These are phyloP conservation scores for Parochlus steinenii DNA, from an alignment of 2,888 invertebrate genomes.

Conservation along the genomic window DNA sequence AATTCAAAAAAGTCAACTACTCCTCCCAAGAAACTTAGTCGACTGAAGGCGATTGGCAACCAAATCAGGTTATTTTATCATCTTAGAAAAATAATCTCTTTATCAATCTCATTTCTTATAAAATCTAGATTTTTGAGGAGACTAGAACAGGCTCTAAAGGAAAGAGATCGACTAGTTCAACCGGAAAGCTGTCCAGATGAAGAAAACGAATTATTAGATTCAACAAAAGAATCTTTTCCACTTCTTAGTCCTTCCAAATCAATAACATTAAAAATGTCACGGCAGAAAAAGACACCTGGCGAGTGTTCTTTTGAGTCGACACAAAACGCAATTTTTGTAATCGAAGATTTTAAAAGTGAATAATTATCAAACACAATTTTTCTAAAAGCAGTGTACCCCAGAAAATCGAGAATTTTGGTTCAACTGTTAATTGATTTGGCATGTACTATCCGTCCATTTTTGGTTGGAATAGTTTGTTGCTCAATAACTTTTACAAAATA, in stretches of 20 bases:
- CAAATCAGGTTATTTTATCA: slow-evolving; percentile 45
- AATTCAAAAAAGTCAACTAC: slow-evolving; percentile 30
- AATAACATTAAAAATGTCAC: slow-evolving; percentile 2
- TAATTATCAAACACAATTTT: too few species aligned
- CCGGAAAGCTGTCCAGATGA: slow-evolving; percentile 35
- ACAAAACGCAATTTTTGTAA: too few species aligned
- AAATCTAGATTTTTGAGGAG: slow-evolving; percentile 46
- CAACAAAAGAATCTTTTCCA: slow-evolving; percentile 48
- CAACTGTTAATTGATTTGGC: too few species aligned
- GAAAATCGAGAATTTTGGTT: too few species aligned
- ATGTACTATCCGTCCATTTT: too few species aligned
- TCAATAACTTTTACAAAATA: too few species aligned
- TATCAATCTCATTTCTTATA: slow-evolving; percentile 14
- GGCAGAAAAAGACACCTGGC: not conserved
- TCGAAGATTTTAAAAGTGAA: too few species aligned
- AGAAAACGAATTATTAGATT: slow-evolving; percentile 39
- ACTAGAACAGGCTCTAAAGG: slow-evolving; percentile 51
- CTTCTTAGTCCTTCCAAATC: slow-evolving; percentile 20
- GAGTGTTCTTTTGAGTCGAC: slow-evolving; percentile 2
- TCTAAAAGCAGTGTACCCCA: too few species aligned
- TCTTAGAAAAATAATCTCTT: slow-evolving; percentile 10
- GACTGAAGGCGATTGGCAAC: slow-evolving; percentile 54
- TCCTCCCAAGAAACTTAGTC: slow-evolving; percentile 44
- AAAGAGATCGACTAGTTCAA: slow-evolving; percentile 37
- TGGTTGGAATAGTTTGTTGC: too few species aligned